Evolutionary conservation across 2,888 invertebrate species (phyloP).

Genomic region (Callimorpha dominula): DNA sequence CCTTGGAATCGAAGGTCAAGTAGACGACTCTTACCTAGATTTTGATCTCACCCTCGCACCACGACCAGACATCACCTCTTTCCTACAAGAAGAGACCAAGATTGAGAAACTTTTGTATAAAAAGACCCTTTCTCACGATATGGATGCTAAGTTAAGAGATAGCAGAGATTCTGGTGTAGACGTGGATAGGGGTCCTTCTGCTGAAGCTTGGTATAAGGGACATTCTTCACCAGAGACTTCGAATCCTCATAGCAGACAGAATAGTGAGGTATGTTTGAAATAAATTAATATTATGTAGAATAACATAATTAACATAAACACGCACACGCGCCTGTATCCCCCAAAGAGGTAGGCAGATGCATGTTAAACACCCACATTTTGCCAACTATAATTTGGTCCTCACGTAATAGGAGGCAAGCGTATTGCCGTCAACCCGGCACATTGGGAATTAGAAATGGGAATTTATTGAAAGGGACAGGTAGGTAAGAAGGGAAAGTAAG

Average conservation of each 20-base stretch:
- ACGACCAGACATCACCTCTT: constrained; percentile 92
- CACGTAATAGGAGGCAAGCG: too few species aligned
- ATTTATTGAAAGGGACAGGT: too few species aligned
- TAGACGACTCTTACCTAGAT: constrained; percentile 89
- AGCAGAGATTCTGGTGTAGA: constrained; percentile 94
- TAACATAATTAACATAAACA: not conserved
- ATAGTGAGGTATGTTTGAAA: constrained; percentile 88
- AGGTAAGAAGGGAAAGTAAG: too few species aligned
- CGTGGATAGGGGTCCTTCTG: constrained; percentile 87
- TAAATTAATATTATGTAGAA: not conserved
- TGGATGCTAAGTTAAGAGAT: constrained; percentile 88
- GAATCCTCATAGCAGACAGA: constrained; percentile 92
- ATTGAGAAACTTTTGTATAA: constrained; percentile 92
- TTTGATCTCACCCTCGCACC: constrained; percentile 90
- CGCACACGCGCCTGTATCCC: too few species aligned
- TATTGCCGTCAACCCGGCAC: too few species aligned
- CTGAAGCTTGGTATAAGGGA: constrained; percentile 87
- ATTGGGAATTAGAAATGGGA: too few species aligned
- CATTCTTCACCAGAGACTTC: constrained; percentile 83
- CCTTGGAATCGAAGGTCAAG: constrained; percentile 92
- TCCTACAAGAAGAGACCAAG: constrained; percentile 92
- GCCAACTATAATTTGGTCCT: not conserved
- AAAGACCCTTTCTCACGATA: constrained; percentile 90
- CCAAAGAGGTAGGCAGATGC: too few species aligned
- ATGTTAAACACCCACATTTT: too few species aligned